Percentiles rank a stretch among this genome's conserved stretches.
These are phyloP conservation scores for Homalodisca vitripennis DNA, from an alignment of 1,140 invertebrate species.

Conservation along the genomic window DNA sequence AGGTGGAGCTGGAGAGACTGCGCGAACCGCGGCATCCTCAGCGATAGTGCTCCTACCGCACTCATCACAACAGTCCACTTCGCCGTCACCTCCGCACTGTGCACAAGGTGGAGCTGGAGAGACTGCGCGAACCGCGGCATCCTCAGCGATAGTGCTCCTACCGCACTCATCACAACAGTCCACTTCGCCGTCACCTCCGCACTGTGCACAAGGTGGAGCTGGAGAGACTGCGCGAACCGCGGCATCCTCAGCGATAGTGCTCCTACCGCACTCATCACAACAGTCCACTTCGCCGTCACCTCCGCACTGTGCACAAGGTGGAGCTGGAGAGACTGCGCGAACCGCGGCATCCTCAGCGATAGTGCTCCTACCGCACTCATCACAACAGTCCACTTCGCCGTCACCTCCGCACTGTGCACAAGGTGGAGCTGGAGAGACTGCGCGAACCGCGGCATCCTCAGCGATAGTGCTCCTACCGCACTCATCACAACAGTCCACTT, in stretches of 20 bases:
- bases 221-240: neutral
- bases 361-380: conserved; percentile 32
- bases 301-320: conserved; percentile 12
- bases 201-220: conserved; percentile 15
- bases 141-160: conserved; percentile 22
- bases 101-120: conserved; percentile 6
- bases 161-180: conserved; percentile 28
- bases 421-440: neutral
- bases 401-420: conserved; percentile 15
- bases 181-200: conserved; percentile 1
- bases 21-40: neutral
- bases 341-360: neutral
- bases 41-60: conserved; percentile 31
- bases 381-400: conserved; percentile 16
- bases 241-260: conserved; percentile 23
- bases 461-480: conserved; percentile 32
- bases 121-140: neutral
- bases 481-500: conserved; percentile 23
- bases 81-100: conserved; percentile 18
- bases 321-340: neutral
- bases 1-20: neutral
- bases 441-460: neutral
- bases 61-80: conserved; percentile 27
- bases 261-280: conserved; percentile 30
- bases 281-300: conserved; percentile 12